Percentiles rank a stretch among this genome's conserved stretches.
Conservation (phyloP, 1,140 invertebrate genomes). For the Oppia nitens region DNA sequence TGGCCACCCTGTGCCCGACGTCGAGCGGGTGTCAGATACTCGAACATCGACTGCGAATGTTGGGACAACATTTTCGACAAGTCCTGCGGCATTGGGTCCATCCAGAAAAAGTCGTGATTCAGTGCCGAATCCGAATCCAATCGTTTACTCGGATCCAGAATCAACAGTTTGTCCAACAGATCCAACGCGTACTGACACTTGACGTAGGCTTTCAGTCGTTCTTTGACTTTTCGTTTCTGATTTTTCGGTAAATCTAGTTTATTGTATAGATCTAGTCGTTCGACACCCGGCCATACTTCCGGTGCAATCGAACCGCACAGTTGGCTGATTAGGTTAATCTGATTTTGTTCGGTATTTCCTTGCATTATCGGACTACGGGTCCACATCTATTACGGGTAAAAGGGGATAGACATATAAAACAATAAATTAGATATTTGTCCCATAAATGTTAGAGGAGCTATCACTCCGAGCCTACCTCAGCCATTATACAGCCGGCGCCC, state of each 20-base stretch:
- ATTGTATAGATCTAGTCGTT: conserved; percentile 73
- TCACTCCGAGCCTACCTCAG: conserved; percentile 98
- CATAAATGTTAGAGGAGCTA: conserved; percentile 40
- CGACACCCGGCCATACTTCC: conserved; percentile 70
- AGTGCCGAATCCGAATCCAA: conserved; percentile 79
- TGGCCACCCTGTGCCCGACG: conserved; percentile 21
- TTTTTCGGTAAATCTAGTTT: conserved; percentile 79
- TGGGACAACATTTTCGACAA: conserved; percentile 80
- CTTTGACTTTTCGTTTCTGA: conserved; percentile 78
- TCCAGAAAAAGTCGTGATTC: conserved; percentile 97
- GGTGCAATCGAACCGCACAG: conserved; percentile 88
- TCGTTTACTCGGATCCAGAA: conserved; percentile 76
- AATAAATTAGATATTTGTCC: background rate
- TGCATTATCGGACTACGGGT: conserved; percentile 51
- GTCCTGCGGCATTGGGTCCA: conserved; percentile 83
- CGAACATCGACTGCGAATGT: conserved; percentile 89
- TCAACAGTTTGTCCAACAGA: conserved; percentile 76
- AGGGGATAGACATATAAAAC: background rate
- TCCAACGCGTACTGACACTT: conserved; percentile 84
- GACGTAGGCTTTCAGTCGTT: conserved; percentile 73
- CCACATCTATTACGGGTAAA: conserved; percentile 84
- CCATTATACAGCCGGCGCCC: conserved; percentile 74
- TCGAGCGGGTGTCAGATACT: conserved; percentile 70
- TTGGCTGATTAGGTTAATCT: conserved; percentile 83
- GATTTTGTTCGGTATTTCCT: conserved; percentile 89